These are phyloP conservation scores for Sparus aurata DNA, from an alignment of 2,797 vertebrate species.

Conservation along the genomic window DNA sequence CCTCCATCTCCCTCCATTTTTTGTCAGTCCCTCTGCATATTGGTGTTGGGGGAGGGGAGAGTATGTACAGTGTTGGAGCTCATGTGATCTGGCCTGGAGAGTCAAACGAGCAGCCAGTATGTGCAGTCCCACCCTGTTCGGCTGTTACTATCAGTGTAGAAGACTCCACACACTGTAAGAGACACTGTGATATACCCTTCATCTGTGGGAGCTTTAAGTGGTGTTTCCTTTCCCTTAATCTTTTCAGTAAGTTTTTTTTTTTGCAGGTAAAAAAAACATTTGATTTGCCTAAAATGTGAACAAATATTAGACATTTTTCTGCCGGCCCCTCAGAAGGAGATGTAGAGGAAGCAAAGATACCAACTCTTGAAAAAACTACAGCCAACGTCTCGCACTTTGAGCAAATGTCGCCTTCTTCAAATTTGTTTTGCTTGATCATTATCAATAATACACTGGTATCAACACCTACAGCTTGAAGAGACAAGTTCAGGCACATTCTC, in stretches of 20 bases:
- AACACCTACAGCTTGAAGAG: slow-evolving; percentile 1
- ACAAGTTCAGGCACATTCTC: slow-evolving; percentile 12
- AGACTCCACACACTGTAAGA: slow-evolving; percentile 14
- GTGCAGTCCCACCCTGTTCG: slow-evolving; percentile 61
- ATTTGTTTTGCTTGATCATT: slow-evolving; percentile 1
- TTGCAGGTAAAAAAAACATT: not conserved
- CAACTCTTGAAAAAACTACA: not conserved
- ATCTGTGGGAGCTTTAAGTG: not conserved
- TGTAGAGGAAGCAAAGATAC: not conserved
- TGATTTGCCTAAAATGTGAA: not conserved
- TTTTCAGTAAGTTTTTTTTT: not conserved
- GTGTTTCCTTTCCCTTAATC: not conserved
- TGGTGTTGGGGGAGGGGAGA: slow-evolving; percentile 64
- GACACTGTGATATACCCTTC: not conserved
- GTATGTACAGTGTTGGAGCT: slow-evolving; percentile 69
- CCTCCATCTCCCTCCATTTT: slow-evolving; percentile 54
- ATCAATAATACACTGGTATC: not conserved
- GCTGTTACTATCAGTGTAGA: slow-evolving; percentile 33
- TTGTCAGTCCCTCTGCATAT: slow-evolving; percentile 39
- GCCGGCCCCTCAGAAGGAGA: not conserved
- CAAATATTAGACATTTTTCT: not conserved
- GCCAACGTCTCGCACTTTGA: not conserved
- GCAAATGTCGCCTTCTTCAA: slow-evolving; percentile 1
- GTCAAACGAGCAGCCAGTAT: slow-evolving; percentile 51
- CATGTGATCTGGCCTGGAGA: slow-evolving; percentile 71